Evolutionary conservation across 2,113 vertebrate species (phyloP), one percentile per base, ranked within the genome.

Genomic region (Brienomyrus brachyistius): DNA sequence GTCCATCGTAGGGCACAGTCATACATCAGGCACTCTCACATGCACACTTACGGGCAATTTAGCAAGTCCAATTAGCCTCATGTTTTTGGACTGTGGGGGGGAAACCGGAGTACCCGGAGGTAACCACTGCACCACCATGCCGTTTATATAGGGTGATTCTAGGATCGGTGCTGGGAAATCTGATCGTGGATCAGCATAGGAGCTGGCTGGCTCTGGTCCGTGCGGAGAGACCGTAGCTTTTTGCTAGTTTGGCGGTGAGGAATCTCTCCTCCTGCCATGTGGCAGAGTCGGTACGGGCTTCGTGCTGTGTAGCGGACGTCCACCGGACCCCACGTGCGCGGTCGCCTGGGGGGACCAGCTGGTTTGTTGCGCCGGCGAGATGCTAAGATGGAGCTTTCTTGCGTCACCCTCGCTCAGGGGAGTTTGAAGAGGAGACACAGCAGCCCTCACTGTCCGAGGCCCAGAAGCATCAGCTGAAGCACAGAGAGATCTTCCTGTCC

Each of bases 361-460:
- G 21, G 1, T 35, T 17, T 40, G 27, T 40, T 1, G 13, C 4
- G 4, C 19, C 40, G 3, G 70, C 70, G 5, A 7, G 35, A 27
- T 43, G 74, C 74, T 80, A 10, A 62, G 62, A 13, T 31, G 62
- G 62, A 31, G 27, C 62, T 31, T 13, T 70, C 3, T 13, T 10
- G 62, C n/a, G 3, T 70, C 17, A 0, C 66, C 27, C 66, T 5
- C 27, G 0, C 74, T 11, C 91, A 95, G 96, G 95, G 35, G 96
- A 96, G 47, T 96, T 96, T 66, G 95, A 96, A 91, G 96, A 96
- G 59, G 95, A 96, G 23, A 96, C 95, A 2, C 95, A 95, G 90
- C 95, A 96, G 91, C 95, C 95, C 13, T 54, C 92, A 0, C 91
- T 96, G 77, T 93, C 94, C 0, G 96, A 96, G 74, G 94, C 94